A percentile compares a stretch with the other conserved stretches of the same genome.
These are phyloP conservation scores for Sinopyrophorus schimmeli DNA, from an alignment of 2,888 invertebrate genomes.

Conservation along the genomic window DNA sequence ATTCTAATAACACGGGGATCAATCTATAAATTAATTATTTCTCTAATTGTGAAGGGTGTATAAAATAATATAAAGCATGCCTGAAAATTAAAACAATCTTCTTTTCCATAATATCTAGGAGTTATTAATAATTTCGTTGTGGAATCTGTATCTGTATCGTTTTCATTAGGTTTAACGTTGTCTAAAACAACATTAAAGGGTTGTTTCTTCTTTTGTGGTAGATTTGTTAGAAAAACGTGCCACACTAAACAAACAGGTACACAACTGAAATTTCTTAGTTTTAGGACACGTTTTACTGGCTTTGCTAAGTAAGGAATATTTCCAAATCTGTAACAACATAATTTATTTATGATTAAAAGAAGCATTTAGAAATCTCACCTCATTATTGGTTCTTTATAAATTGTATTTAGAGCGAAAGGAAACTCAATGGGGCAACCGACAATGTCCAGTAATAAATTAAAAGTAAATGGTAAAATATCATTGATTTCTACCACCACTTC, in stretches of 20 bases:
- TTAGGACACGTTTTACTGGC: conserved; percentile 36
- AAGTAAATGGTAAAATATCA: conserved; percentile 48
- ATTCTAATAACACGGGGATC: conserved; percentile 39
- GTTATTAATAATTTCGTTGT: conserved; percentile 21
- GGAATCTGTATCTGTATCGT: not conserved
- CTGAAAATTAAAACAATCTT: conserved; percentile 27
- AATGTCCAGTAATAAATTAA: conserved; percentile 51
- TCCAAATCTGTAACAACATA: conserved; percentile 46
- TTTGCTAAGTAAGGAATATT: conserved; percentile 31
- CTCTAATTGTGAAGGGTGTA: not conserved
- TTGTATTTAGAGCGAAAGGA: conserved; percentile 48
- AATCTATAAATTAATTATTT: conserved; percentile 29
- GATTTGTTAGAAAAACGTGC: conserved; percentile 41
- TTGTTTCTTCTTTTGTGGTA: conserved; percentile 16
- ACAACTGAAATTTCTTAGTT: conserved; percentile 43
- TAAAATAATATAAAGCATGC: conserved; percentile 20
- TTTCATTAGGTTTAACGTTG: conserved; percentile 21
- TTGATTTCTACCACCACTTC: conserved; percentile 52
- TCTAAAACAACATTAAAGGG: conserved; percentile 43
- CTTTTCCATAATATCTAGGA: conserved; percentile 40
- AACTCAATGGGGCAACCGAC: conserved; percentile 51
- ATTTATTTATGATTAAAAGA: too few relatives aligned
- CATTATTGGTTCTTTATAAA: conserved; percentile 42
- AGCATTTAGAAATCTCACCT: conserved; percentile 38
- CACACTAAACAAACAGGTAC: conserved; percentile 45